Conservation (phyloP, 2,888 invertebrate species). For the Pristionchus japonicus region DNA sequence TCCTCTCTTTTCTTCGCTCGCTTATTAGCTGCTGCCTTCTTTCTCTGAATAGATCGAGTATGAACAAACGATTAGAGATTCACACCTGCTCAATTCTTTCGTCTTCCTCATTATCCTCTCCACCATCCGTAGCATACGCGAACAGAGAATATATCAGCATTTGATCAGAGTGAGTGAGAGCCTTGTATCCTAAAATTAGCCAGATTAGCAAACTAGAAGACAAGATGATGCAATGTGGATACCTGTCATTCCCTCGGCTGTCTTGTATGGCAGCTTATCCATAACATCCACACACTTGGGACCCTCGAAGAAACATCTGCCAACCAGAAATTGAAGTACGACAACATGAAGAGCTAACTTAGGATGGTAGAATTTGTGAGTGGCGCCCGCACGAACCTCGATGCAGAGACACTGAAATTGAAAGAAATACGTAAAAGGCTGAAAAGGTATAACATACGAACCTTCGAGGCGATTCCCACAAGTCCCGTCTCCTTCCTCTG, state of each 20-base stretch:
- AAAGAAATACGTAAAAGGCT: neutral
- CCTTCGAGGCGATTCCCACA: slow-evolving; percentile 3
- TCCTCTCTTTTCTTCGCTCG: neutral
- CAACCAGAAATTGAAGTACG: too few relatives aligned
- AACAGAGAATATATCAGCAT: neutral
- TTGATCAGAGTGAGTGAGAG: neutral
- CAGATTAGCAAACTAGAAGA: too few relatives aligned
- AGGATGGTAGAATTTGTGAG: slow-evolving; percentile 35
- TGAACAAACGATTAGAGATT: neutral
- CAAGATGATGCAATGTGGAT: too few relatives aligned
- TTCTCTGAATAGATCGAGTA: neutral
- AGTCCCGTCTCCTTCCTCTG: neutral
- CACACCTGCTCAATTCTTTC: neutral
- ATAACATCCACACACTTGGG: neutral
- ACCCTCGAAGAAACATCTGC: slow-evolving; percentile 34
- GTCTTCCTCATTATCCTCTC: neutral
- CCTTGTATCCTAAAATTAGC: neutral
- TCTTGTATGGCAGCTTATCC: neutral
- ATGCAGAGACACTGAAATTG: slow-evolving; percentile 21
- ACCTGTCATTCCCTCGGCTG: slow-evolving; percentile 10
- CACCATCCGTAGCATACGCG: slow-evolving; percentile 12
- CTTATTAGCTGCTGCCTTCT: neutral
- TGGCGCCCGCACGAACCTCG: neutral
- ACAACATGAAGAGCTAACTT: neutral
- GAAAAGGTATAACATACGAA: neutral